phyloP scores from a whole-genome alignment of 2,888 invertebrate genomes.

The Antitype chi region DNA sequence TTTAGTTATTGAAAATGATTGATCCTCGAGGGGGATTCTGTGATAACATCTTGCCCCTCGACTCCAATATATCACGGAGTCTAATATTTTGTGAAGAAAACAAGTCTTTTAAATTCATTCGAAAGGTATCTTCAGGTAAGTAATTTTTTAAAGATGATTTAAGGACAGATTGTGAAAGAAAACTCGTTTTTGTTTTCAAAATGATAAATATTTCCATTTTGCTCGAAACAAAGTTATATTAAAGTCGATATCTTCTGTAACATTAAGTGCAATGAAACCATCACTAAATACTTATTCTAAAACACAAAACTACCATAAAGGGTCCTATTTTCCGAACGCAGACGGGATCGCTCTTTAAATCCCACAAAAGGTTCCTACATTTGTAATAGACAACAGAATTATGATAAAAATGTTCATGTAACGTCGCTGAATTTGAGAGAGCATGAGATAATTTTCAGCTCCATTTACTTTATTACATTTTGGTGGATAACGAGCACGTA shows the following conservation, averaged over 20 bases:
- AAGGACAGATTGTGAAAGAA: background rate
- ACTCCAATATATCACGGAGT: slow-evolving; percentile 51
- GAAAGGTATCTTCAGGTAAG: background rate
- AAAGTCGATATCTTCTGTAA: background rate
- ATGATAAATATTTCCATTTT: background rate
- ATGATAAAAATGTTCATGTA: slow-evolving; percentile 72
- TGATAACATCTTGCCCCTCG: slow-evolving; percentile 51
- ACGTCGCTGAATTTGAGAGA: slow-evolving; percentile 71
- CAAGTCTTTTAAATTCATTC: slow-evolving; percentile 30
- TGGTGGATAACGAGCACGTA: slow-evolving; percentile 73
- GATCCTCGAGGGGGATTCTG: slow-evolving; percentile 54
- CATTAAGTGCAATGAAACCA: slow-evolving; percentile 6
- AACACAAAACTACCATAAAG: slow-evolving; percentile 3
- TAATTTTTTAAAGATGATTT: slow-evolving; percentile 21
- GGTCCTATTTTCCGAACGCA: slow-evolving; percentile 13
- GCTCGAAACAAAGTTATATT: background rate
- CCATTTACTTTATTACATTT: slow-evolving; percentile 82
- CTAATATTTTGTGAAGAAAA: slow-evolving; percentile 33
- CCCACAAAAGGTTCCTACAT: slow-evolving; percentile 32
- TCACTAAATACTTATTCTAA: slow-evolving; percentile 28
- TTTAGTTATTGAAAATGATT: slow-evolving; percentile 66
- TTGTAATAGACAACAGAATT: slow-evolving; percentile 60
- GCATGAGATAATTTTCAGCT: slow-evolving; percentile 79
- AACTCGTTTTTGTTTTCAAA: background rate
- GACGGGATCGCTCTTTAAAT: slow-evolving; percentile 40